These are phyloP conservation scores for Spondyliosoma cantharus DNA, from an alignment of 2,797 vertebrate genomes.

Conservation along the genomic window DNA sequence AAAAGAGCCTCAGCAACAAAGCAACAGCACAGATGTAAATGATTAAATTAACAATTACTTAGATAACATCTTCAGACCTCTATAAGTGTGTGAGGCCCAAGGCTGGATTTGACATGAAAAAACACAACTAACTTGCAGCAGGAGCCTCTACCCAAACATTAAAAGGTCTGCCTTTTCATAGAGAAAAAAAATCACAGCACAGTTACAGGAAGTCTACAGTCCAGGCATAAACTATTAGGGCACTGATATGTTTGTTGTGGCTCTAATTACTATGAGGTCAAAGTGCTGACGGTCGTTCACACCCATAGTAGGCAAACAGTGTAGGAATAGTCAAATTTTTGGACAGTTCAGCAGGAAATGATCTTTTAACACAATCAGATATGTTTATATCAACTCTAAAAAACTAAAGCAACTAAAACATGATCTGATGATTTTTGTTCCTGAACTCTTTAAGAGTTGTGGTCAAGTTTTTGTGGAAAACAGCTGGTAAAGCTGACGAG, in stretches of 20 bases:
- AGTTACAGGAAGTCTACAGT: not conserved
- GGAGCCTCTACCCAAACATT: too few species aligned
- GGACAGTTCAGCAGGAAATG: not conserved
- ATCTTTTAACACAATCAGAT: too few species aligned
- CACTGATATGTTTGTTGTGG: not conserved
- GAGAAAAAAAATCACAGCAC: not conserved
- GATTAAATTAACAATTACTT: not conserved
- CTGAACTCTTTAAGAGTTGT: too few species aligned
- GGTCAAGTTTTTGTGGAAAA: too few species aligned
- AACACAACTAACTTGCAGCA: too few species aligned
- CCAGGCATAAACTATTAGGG: not conserved
- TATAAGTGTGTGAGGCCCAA: not conserved
- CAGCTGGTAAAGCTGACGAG: too few species aligned
- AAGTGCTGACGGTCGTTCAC: not conserved
- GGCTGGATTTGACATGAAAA: not conserved
- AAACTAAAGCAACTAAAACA: too few species aligned
- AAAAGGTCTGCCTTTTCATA: not conserved
- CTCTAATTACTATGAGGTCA: not conserved
- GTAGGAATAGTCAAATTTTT: not conserved
- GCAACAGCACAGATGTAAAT: not conserved
- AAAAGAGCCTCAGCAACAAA: not conserved
- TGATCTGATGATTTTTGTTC: too few species aligned
- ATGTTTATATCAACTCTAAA: too few species aligned
- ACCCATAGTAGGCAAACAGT: not conserved
- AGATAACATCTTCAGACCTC: not conserved